A percentile compares a stretch with the other conserved stretches of the same genome.
phyloP scores from a whole-genome alignment of 2,888 invertebrate species.

The Vannuccia rotundouncinata region DNA sequence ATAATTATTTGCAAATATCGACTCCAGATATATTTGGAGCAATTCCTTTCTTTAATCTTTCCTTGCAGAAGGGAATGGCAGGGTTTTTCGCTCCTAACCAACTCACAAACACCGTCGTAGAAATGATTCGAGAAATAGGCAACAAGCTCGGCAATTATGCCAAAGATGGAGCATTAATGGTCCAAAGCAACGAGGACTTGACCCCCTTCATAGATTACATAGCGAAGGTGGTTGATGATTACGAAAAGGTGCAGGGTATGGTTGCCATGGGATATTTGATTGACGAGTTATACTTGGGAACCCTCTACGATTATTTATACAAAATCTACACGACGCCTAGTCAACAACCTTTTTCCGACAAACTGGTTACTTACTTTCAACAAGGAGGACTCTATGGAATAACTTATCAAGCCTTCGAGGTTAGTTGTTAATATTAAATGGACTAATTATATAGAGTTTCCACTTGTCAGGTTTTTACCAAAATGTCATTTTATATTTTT shows the following conservation, averaged over 20 bases:
- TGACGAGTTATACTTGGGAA: background rate
- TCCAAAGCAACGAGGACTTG: background rate
- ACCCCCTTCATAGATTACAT: background rate
- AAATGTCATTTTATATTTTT: no score
- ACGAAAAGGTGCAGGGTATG: background rate
- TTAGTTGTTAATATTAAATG: no score
- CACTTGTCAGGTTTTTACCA: no score
- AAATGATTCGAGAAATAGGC: background rate
- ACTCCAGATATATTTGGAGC: no score
- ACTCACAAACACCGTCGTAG: background rate
- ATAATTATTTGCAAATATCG: no score
- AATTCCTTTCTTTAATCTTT: no score
- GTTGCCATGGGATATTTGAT: background rate
- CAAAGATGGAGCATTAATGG: background rate
- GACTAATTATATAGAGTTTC: no score
- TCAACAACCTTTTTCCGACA: background rate
- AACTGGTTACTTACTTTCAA: background rate
- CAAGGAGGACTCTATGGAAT: background rate
- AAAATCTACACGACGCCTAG: background rate
- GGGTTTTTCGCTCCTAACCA: background rate
- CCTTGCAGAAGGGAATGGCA: background rate
- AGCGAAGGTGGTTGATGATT: background rate
- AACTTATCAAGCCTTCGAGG: background rate
- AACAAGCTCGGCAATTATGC: background rate
- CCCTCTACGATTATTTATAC: background rate